Percentiles rank a stretch among this genome's conserved stretches.
Conservation (phyloP, 2,113 vertebrate species). For the Hyperoodon ampullatus region DNA sequence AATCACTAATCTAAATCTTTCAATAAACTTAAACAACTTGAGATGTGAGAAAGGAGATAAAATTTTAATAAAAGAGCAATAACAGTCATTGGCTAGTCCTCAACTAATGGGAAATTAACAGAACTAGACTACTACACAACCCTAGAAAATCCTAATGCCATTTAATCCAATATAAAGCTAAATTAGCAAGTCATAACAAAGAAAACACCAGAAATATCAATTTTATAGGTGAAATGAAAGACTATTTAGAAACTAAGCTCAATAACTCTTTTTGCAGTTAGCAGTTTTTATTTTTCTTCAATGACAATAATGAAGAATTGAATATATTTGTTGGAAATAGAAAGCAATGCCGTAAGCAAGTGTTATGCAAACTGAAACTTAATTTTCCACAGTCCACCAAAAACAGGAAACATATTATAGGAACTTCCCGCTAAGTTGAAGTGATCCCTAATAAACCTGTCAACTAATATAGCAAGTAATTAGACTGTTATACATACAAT, state of each 20-base stretch:
- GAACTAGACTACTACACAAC: background rate
- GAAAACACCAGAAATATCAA: constrained; percentile 1
- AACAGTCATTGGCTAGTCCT: background rate
- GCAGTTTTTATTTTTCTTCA: constrained; percentile 42
- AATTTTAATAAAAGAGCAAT: constrained; percentile 49
- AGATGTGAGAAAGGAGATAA: background rate
- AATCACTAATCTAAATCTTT: background rate
- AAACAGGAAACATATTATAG: constrained; percentile 82
- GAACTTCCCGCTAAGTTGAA: constrained; percentile 73
- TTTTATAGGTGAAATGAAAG: constrained; percentile 31
- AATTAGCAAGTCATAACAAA: constrained; percentile 39
- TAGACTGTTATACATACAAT: background rate
- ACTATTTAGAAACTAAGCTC: background rate
- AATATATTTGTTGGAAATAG: constrained; percentile 73
- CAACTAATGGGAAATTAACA: constrained; percentile 36
- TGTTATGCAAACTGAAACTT: constrained; percentile 64
- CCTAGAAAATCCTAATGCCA: constrained; percentile 11
- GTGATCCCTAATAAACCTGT: constrained; percentile 23
- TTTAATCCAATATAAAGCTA: constrained; percentile 34
- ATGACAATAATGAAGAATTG: background rate
- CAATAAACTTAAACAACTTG: constrained; percentile 31
- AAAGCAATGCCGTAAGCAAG: constrained; percentile 79
- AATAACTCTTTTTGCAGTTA: background rate
- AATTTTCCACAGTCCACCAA: constrained; percentile 75
- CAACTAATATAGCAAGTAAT: constrained; percentile 13